These are phyloP conservation scores for Cloeon dipterum DNA, from an alignment of 2,888 invertebrate genomes.

Conservation along the genomic window DNA sequence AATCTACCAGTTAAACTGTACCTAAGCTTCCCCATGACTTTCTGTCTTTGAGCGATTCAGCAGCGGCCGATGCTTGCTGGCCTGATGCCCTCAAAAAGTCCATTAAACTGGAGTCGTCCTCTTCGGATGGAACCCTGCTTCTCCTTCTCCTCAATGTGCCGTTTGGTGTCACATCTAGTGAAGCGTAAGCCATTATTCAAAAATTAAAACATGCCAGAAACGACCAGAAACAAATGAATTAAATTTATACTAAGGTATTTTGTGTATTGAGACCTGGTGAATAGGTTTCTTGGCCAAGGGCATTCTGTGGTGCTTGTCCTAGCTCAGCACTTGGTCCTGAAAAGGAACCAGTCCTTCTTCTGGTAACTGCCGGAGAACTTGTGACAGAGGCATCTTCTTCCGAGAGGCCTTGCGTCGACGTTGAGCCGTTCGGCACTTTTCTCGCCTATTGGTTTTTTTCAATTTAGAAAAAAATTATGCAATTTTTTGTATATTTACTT, in stretches of 20 bases:
- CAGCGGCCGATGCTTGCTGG: too few species aligned
- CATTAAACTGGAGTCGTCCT: conserved; percentile 67
- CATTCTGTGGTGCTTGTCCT: conserved; percentile 13
- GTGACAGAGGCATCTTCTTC: conserved; percentile 36
- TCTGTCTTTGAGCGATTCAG: conserved; percentile 43
- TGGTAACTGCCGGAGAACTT: conserved; percentile 39
- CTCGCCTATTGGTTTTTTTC: conserved; percentile 18
- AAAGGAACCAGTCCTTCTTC: conserved; percentile 42
- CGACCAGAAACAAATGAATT: not conserved
- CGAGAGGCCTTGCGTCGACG: conserved; percentile 17
- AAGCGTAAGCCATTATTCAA: not conserved
- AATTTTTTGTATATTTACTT: too few species aligned
- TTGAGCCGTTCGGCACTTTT: conserved; percentile 19
- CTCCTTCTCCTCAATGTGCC: conserved; percentile 63
- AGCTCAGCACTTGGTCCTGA: conserved; percentile 19
- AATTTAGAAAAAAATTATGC: conserved; percentile 5
- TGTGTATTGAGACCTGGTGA: too few species aligned
- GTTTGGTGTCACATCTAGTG: conserved; percentile 68
- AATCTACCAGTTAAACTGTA: too few species aligned
- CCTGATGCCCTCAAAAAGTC: conserved; percentile 61
- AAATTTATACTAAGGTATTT: too few species aligned
- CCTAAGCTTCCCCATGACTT: conserved; percentile 69
- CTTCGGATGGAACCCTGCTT: conserved; percentile 58
- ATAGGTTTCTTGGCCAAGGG: conserved; percentile 19
- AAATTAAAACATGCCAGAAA: not conserved